Base-by-base conservation (phyloP, 1,140 invertebrate genomes). In the Macrobrachium nipponense region DNA sequence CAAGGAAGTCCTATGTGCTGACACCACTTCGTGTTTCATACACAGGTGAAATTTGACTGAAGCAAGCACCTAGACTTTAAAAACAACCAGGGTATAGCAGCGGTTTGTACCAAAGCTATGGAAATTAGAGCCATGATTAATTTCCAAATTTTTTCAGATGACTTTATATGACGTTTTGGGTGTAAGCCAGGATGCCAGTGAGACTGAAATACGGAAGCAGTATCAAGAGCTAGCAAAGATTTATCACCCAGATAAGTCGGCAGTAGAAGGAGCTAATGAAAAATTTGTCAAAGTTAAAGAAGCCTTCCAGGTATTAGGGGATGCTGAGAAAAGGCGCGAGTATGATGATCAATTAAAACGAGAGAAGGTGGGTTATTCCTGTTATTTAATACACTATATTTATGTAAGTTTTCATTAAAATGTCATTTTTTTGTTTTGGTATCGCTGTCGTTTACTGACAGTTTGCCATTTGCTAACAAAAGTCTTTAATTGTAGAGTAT, bases 131-230 rank as follows among this genome's bases (percentile, higher is more conserved):
- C 23, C 15, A 80, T 36, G 5, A 36, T 64, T 62, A 36, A 75
- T n/a, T 23, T n/a, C 12, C 15, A 75, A 62, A 17, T 36, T 20
- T 62, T 82, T 81, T n/a, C 77, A 86, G 88, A 85, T 89, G 82
- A 89, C 82, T 87, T 87, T 87, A 62, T 89, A 89, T 85, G 88
- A 89, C 68, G 85, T 89, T 17, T 61, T 89, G 70, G 88, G 86
- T 80, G 88, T 89, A 51, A 80, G 82, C 23, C 83, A 83, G 75
- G 86, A 87, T 86, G 88, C 88, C 51, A 87, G 84, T 59, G 88
- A 89, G 51, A 82, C 82, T n/a, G 88, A 89, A 61, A 84, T 89
- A 8, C 88, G 88, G 11, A 78, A 84, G 51, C 83, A 87, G 75
- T 89, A 89, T 43, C 88, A 89, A 73, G 86, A 87, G 51, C 72